Evolutionary conservation across 2,797 vertebrate species (phyloP), one percentile per base, ranked within the genome.

Genomic region (Sandelia bainsii): DNA sequence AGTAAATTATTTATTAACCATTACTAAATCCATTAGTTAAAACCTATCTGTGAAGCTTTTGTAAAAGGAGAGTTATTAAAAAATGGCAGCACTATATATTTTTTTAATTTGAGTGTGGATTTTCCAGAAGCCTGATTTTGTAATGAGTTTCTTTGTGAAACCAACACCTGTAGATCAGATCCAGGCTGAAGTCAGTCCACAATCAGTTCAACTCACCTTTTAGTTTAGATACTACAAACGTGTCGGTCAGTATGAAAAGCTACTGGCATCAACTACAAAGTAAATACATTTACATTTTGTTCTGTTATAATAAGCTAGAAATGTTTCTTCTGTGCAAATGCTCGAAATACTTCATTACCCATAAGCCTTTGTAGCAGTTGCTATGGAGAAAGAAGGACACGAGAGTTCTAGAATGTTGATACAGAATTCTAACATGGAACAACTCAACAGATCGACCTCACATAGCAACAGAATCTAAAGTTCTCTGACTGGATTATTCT

Each of bases 121-220:
- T 49, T 58, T 16, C 1, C 14, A n/a, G 22, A 37, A 13, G 1
- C 8, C 5, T 8, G 19, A 22, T 54, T 46, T 22, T 44, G 12
- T 6, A 51, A 42, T 6, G 3, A 23, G 37, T 53, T 64, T 86
- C 74, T 85, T 84, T 88, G 82, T 88, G 81, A 69, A 77, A 87
- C 70, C 86, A 86, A 75, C 65, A 34, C 12, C 73, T 63, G 44
- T 57, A 72, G 56, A 40, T 57, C 59, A 10, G 45, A 32, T 46
- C 67, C 69, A 75, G 22, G 49, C 39, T 52, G 40, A 75, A 72
- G 23, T 84, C 79, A 70, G 58, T 58, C 65, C 86, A 88, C 70
- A 81, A 76, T 80, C 86, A 82, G 69, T 53, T 65, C 59, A 74
- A 53, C 17, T 2, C 20, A 32, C 42, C 23, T 54, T n/a, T 49